Conservation (phyloP, 2,888 invertebrate species). For the Baccha elongata region DNA sequence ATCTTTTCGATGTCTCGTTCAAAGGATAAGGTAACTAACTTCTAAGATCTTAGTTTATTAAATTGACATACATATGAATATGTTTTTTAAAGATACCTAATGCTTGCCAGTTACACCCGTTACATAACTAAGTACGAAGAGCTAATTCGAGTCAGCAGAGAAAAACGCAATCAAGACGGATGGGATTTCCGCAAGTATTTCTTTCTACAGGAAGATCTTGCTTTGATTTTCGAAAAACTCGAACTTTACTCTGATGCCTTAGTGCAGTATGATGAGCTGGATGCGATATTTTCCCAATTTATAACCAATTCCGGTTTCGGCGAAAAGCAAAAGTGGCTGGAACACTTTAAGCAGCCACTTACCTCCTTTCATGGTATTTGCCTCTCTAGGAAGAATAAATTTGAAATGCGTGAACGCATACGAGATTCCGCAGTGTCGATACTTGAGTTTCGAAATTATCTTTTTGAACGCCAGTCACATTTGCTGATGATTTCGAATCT, state of each 20-base stretch:
- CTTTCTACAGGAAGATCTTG: slow-evolving; percentile 96
- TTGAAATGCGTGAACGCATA: slow-evolving; percentile 82
- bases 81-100: slow-evolving; percentile 82
- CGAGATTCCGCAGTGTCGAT: slow-evolving; percentile 85
- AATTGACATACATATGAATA: no score
- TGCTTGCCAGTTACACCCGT: slow-evolving; percentile 93
- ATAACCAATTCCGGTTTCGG: slow-evolving; percentile 96
- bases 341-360: slow-evolving; percentile 90
- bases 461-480: slow-evolving; percentile 96
- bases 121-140: slow-evolving; percentile 94
- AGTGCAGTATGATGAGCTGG: slow-evolving; percentile 98
- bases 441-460: slow-evolving; percentile 95
- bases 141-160: slow-evolving; percentile 93
- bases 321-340: slow-evolving; percentile 93
- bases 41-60: background rate
- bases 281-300: slow-evolving; percentile 98
- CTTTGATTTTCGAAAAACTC: slow-evolving; percentile 96
- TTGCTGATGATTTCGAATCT: slow-evolving; percentile 84
- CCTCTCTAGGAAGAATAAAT: slow-evolving; percentile 84
- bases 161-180: slow-evolving; percentile 93
- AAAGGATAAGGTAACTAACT: slow-evolving; percentile 87
- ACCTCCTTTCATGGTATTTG: slow-evolving; percentile 93
- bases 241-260: slow-evolving; percentile 96
- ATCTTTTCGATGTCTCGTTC: slow-evolving; percentile 93
- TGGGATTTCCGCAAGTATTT: slow-evolving; percentile 99